Percentiles rank a stretch among this genome's conserved stretches.
Conservation (phyloP, 1,140 invertebrate species). For the Luehdorfia chinensis region DNA sequence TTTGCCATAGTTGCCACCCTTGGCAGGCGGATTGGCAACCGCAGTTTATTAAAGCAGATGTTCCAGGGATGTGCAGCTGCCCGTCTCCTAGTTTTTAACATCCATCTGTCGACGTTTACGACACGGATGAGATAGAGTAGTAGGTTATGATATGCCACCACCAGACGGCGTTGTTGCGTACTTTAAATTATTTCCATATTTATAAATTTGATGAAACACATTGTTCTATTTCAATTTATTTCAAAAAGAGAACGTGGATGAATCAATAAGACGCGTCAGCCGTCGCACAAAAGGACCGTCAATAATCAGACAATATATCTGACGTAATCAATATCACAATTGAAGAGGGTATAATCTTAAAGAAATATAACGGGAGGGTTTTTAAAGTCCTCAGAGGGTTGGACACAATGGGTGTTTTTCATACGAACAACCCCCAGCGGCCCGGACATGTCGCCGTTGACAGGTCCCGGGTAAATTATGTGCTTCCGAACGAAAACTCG, state of each 20-base stretch:
- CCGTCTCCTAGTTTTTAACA: too few relatives aligned
- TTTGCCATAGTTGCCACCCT: too few relatives aligned
- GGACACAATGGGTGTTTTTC: constrained; percentile 58
- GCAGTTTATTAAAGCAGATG: too few relatives aligned
- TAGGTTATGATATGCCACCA: too few relatives aligned
- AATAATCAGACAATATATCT: constrained; percentile 48
- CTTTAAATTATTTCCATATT: constrained; percentile 16
- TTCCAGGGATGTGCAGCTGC: too few relatives aligned
- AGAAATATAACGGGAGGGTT: constrained; percentile 36
- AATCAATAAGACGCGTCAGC: constrained; percentile 24
- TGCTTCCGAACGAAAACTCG: constrained; percentile 44
- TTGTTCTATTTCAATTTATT: constrained; percentile 3
- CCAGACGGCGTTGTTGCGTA: too few relatives aligned
- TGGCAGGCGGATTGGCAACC: too few relatives aligned
- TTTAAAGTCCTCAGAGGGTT: constrained; percentile 58
- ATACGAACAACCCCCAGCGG: constrained; percentile 35
- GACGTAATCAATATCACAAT: constrained; percentile 54
- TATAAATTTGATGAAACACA: background rate
- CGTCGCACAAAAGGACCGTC: constrained; percentile 34
- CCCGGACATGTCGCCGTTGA: constrained; percentile 32
- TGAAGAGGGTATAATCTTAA: constrained; percentile 56
- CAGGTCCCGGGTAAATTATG: constrained; percentile 43
- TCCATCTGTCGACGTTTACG: too few relatives aligned
- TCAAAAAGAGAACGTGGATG: constrained; percentile 8
- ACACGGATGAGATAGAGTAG: too few relatives aligned